These are phyloP conservation scores for Beroe forskalii DNA, from an alignment of 37 sponge, comb jelly and placozoan species.

Conservation along the genomic window DNA sequence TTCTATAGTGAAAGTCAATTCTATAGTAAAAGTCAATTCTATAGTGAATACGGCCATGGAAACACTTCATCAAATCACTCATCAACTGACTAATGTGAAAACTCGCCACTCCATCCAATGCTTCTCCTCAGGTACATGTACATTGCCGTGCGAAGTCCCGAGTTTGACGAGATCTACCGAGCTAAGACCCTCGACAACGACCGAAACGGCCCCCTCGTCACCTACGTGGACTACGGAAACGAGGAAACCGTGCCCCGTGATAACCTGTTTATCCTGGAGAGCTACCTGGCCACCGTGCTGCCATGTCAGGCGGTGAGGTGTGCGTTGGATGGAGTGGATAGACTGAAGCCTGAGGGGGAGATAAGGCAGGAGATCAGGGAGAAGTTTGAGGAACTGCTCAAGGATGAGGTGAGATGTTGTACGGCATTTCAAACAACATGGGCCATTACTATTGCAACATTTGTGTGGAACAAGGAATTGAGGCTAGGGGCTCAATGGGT, in stretches of 20 bases:
- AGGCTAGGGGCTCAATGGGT: no score
- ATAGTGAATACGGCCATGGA: no score
- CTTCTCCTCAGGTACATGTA: constrained; percentile 27
- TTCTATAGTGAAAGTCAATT: no score
- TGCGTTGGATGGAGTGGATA: background rate
- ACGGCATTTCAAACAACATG: background rate
- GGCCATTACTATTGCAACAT: no score
- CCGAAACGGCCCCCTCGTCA: background rate
- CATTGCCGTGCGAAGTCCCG: background rate
- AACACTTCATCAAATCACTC: no score
- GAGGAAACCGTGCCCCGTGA: background rate
- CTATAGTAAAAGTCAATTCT: no score
- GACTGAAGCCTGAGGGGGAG: background rate
- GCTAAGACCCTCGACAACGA: constrained; percentile 1
- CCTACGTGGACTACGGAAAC: constrained; percentile 40
- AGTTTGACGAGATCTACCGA: background rate
- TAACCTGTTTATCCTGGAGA: background rate
- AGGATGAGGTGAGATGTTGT: background rate
- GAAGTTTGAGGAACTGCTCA: background rate
- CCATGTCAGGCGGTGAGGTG: background rate
- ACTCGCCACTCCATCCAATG: no score
- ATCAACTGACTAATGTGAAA: no score
- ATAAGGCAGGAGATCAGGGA: background rate
- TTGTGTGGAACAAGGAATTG: no score
- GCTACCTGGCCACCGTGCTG: constrained; percentile 31